Evolutionary conservation across 2,888 invertebrate species (phyloP).

Genomic region (Drosophila nr. medialis): DNA sequence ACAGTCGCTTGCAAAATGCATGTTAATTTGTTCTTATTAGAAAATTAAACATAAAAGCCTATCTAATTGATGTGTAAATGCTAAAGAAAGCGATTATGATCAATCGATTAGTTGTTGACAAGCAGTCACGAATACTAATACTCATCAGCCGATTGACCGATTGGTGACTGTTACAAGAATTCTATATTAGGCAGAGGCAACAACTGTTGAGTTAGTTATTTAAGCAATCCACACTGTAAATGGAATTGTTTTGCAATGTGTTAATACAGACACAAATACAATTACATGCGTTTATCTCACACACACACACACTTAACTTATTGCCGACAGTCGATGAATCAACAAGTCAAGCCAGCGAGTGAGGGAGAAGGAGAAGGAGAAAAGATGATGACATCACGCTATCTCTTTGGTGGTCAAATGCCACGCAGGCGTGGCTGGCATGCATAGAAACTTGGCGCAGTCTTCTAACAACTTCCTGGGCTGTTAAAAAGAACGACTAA

Average conservation of each 20-base stretch:
- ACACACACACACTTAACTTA: slow-evolving; percentile 7
- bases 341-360: slow-evolving; percentile 38
- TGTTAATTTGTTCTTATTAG: slow-evolving; percentile 39
- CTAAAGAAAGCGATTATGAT: slow-evolving; percentile 26
- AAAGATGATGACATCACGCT: slow-evolving; percentile 52
- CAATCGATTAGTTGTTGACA: slow-evolving; percentile 19
- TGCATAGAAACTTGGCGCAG: slow-evolving; percentile 30
- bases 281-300: slow-evolving; percentile 34
- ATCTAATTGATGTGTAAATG: slow-evolving; percentile 41
- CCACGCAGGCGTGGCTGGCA: slow-evolving; percentile 52
- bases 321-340: slow-evolving; percentile 54
- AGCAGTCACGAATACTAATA: slow-evolving; percentile 13
- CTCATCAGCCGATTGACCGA: slow-evolving; percentile 15
- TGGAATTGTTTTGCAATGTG: slow-evolving; percentile 39
- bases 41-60: slow-evolving; percentile 34
- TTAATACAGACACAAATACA: slow-evolving; percentile 16
- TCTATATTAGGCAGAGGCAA: slow-evolving; percentile 47
- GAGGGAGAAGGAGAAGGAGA: background rate
- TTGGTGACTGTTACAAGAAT: slow-evolving; percentile 21
- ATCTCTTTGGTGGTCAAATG: slow-evolving; percentile 24
- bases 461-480: slow-evolving; percentile 30
- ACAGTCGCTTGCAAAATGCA: slow-evolving; percentile 11
- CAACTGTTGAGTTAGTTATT: slow-evolving; percentile 19
- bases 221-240: slow-evolving; percentile 27
- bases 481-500: background rate